Evolutionary conservation across 2,888 invertebrate genomes (phyloP).

Genomic region (Chaetoderma sp.): DNA sequence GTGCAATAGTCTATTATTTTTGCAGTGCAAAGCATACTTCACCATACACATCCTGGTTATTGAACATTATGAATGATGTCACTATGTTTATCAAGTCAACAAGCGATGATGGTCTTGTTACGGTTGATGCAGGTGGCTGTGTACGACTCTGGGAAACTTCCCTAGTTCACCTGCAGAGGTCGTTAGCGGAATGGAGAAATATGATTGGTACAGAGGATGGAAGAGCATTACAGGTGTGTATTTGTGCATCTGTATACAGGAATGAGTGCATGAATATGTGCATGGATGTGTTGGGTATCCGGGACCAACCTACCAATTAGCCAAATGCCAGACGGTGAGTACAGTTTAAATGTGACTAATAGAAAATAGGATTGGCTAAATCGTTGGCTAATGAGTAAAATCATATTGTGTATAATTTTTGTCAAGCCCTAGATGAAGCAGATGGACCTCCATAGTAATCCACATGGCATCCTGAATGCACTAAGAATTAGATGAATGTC

Average conservation of each 20-base stretch:
- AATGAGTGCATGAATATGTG: neutral
- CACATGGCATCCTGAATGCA: too few species aligned
- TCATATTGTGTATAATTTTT: too few species aligned
- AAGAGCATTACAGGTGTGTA: constrained; percentile 55
- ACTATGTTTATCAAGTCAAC: constrained; percentile 70
- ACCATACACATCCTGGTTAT: constrained; percentile 71
- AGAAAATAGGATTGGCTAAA: too few species aligned
- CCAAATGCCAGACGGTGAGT: too few species aligned
- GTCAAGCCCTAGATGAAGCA: too few species aligned
- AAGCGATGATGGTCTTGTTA: constrained; percentile 72
- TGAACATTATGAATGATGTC: constrained; percentile 65
- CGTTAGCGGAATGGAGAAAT: constrained; percentile 72
- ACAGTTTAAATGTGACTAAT: too few species aligned
- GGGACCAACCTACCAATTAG: too few species aligned
- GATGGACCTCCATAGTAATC: too few species aligned
- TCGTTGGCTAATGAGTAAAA: too few species aligned
- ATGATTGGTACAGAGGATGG: constrained; percentile 67
- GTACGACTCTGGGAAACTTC: constrained; percentile 74
- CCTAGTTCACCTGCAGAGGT: constrained; percentile 68
- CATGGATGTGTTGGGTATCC: too few species aligned
- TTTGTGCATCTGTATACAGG: constrained; percentile 1
- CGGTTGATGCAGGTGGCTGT: constrained; percentile 74
- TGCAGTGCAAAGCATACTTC: constrained; percentile 69
- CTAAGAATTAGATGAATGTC: too few species aligned
- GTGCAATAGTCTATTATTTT: too few species aligned